Evolutionary conservation across 2,888 invertebrate genomes (phyloP), one percentile per base, ranked within the genome.

Genomic region (Pollenia labialis): DNA sequence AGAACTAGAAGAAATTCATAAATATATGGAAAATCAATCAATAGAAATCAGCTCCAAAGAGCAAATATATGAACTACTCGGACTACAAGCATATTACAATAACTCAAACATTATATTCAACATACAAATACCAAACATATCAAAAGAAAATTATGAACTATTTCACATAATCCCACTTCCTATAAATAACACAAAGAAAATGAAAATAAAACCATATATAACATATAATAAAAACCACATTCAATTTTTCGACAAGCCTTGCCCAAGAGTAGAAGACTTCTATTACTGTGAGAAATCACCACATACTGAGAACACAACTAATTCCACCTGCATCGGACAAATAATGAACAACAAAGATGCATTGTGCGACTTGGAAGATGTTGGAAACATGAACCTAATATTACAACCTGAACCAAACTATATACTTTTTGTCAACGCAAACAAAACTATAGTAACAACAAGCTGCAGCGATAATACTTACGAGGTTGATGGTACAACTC

Each of bases 91-190:
- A 23, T 23, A 23, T 23, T 23, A 23, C 18, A 23, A 23, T 23
- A 23, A 23, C 2, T 23, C 18, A 23, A 23, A 23, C 2, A 23
- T 52, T 8, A 10, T 54, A 54, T 54, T 58, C 18, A 82, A 88
- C 40, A 72, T 85, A 11, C 48, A 82, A 18, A 84, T 87, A 23
- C 86, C 86, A 23, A 81, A 71, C 42, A 62, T 87, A 32, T 72
- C 77, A 16, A 11, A 58, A 62, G 62, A 76, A 76, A 60, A 68
- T 9, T 84, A 77, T 64, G 69, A 77, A 46, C 46, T 85, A 18
- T 69, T 58, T 46, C 80, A 87, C 23, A 46, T 88, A 44, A 50
- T 85, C 16, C 79, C 83, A 11, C 48, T 88, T 16, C 77, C 84
- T 23, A 75, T 88, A 14, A 88, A 85, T 50, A 23, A 84, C 11